Evolutionary conservation across 2,113 vertebrate genomes (phyloP), one percentile per base, ranked within the genome.

Genomic region (Riparia riparia): DNA sequence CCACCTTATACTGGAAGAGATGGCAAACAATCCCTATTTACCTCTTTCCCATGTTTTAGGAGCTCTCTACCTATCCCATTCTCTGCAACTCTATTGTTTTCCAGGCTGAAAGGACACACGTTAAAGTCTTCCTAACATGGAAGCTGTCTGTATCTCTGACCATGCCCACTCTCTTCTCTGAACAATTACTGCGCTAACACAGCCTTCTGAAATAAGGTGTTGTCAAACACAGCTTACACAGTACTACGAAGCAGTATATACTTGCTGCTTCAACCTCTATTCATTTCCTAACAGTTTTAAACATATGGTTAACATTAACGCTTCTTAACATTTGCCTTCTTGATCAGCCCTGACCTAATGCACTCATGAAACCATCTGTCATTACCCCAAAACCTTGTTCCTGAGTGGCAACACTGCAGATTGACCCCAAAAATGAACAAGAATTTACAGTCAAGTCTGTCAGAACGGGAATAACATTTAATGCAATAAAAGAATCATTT

Each of bases 271-370:
- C 51, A 89, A 14, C 17, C 56, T 63, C 60, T 42, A 16, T 42
- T 69, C 28, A 61, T 57, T 77, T 69, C 50, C 54, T 81, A 92
- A 69, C 64, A 89, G 47, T 61, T 95, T 88, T 69, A 77, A 92
- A 77, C 93, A 95, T 86, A 84, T 61, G 81, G 77, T 81, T 83
- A 92, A 92, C 83, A 86, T 95, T 93, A 96, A 84, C 70, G 83
- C 81, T 70, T 71, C 86, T 78, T 82, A 94, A 91, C 56, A 19
- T 95, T 94, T 84, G 93, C 83, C 72, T 91, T 89, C 86, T 78
- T 84, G 50, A 86, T 74, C 93, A 93, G 81, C 72, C 74, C 64
- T 86, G 73, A 94, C 89, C 83, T 84, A 94, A 66, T 74, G 47
- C 64, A 70, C 69, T 57, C 77, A 42, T 28, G 47, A 60, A 93